Conservation (phyloP, 2,888 invertebrate genomes). For the Drosophila borealis region DNA sequence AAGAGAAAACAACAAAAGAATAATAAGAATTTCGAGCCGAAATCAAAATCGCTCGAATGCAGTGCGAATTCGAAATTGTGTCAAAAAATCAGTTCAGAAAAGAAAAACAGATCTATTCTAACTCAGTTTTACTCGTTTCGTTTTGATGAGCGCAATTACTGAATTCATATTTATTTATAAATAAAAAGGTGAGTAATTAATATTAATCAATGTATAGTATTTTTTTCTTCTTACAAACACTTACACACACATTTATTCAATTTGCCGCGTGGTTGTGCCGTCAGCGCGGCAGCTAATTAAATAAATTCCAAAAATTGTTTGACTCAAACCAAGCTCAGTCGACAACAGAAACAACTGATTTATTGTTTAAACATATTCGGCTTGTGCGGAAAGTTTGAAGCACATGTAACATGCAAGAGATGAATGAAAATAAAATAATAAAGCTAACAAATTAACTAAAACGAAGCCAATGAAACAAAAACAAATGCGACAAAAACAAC, state of each 20-base stretch:
- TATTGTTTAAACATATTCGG: constrained; percentile 41
- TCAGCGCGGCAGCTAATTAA: constrained; percentile 33
- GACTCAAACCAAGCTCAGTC: constrained; percentile 16
- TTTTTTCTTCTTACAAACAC: background rate
- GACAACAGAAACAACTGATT: constrained; percentile 44
- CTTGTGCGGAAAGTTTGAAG: constrained; percentile 23
- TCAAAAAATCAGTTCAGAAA: constrained; percentile 13
- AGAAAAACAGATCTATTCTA: constrained; percentile 7
- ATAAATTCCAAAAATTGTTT: constrained; percentile 36
- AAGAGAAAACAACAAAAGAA: constrained; percentile 39
- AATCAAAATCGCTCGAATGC: constrained; percentile 25
- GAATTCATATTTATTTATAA: constrained; percentile 54
- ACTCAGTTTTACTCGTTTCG: background rate
- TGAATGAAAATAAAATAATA: constrained; percentile 29
- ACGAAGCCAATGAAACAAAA: constrained; percentile 60
- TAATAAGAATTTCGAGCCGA: constrained; percentile 7
- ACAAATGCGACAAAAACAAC: constrained; percentile 35
- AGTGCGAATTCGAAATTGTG: constrained; percentile 36
- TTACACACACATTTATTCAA: constrained; percentile 2
- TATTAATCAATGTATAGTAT: constrained; percentile 6
- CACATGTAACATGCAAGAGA: constrained; percentile 50
- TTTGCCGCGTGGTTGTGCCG: constrained; percentile 11
- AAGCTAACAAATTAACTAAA: constrained; percentile 56
- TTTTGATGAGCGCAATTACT: constrained; percentile 25
- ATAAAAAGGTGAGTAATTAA: constrained; percentile 67